A percentile compares a stretch with the other conserved stretches of the same genome.
Evolutionary conservation across 2,797 vertebrate genomes (phyloP).

Genomic region (Austrolebias charrua): DNA sequence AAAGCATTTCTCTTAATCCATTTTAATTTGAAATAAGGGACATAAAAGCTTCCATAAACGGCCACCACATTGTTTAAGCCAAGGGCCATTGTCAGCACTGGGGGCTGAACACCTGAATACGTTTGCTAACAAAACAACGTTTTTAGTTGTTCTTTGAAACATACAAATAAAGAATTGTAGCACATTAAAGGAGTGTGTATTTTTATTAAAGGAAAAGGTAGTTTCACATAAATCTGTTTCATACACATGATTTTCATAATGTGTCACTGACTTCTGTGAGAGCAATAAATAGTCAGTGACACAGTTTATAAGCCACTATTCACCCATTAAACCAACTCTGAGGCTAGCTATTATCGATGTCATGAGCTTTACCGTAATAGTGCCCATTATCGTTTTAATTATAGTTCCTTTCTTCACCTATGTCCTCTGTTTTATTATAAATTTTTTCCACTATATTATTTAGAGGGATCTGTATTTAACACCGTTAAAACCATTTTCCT

Average conservation of each 20-base stretch:
- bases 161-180: constrained; percentile 26
- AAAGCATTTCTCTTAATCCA: too few species aligned
- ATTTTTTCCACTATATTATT: neutral
- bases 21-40: too few species aligned
- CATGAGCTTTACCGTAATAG: constrained; percentile 3
- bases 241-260: constrained; percentile 22
- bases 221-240: constrained; percentile 38
- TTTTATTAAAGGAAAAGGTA: constrained; percentile 24
- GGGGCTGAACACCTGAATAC: constrained; percentile 19
- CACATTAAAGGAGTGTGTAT: constrained; percentile 18
- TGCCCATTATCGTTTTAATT: neutral
- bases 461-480: neutral
- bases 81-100: too few species aligned
- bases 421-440: neutral
- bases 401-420: neutral
- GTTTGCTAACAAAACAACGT: constrained; percentile 38
- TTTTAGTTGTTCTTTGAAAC: constrained; percentile 50
- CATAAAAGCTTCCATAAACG: too few species aligned
- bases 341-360: constrained; percentile 12
- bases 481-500: too few species aligned
- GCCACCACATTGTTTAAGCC: too few species aligned
- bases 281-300: constrained; percentile 28
- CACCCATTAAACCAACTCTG: constrained; percentile 15
- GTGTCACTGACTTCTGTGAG: constrained; percentile 24
- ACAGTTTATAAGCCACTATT: constrained; percentile 13